These are phyloP conservation scores for Macroteleia sp. DNA, from an alignment of 2,888 invertebrate genomes.

Conservation along the genomic window DNA sequence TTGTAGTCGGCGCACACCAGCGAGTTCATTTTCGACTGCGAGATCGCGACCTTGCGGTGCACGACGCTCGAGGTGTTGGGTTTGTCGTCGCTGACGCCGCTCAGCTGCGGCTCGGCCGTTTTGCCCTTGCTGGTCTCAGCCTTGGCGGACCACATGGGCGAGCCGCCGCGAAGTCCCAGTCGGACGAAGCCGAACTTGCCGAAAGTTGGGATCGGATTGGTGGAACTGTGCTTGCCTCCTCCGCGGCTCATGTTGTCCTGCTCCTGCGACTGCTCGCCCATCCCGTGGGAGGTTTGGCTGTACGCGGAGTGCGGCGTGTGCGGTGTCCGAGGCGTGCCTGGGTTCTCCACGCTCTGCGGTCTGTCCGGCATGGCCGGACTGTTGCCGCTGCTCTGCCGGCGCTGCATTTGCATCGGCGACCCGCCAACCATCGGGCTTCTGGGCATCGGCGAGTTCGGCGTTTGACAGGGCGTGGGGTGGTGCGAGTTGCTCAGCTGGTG, in stretches of 20 bases:
- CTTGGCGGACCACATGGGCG: slow-evolving; percentile 87
- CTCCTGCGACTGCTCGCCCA: slow-evolving; percentile 84
- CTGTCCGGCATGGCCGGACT: slow-evolving; percentile 86
- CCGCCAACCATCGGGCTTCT: slow-evolving; percentile 85
- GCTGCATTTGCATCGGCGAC: slow-evolving; percentile 84
- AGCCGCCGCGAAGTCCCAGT: slow-evolving; percentile 87
- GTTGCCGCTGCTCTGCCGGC: slow-evolving; percentile 86
- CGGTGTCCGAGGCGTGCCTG: slow-evolving; percentile 85
- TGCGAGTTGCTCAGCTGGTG: slow-evolving; percentile 83
- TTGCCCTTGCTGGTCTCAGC: slow-evolving; percentile 82
- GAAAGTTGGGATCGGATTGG: slow-evolving; percentile 87
- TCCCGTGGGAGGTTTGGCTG: slow-evolving; percentile 85
- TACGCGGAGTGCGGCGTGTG: slow-evolving; percentile 82
- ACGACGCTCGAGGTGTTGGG: slow-evolving; percentile 82
- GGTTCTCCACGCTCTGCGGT: slow-evolving; percentile 87
- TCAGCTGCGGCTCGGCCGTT: slow-evolving; percentile 81
- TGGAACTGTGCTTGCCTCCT: slow-evolving; percentile 85
- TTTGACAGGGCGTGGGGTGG: slow-evolving; percentile 83
- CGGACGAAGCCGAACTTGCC: slow-evolving; percentile 86
- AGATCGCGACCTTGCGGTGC: slow-evolving; percentile 77
- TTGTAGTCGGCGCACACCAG: slow-evolving; percentile 86
- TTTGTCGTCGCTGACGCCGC: slow-evolving; percentile 84
- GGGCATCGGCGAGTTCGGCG: slow-evolving; percentile 85
- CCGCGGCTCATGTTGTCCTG: slow-evolving; percentile 80
- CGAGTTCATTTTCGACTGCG: slow-evolving; percentile 84